Evolutionary conservation across 2,888 invertebrate species (phyloP), one percentile per base, ranked within the genome.

Genomic region (Argynnis bischoffii): DNA sequence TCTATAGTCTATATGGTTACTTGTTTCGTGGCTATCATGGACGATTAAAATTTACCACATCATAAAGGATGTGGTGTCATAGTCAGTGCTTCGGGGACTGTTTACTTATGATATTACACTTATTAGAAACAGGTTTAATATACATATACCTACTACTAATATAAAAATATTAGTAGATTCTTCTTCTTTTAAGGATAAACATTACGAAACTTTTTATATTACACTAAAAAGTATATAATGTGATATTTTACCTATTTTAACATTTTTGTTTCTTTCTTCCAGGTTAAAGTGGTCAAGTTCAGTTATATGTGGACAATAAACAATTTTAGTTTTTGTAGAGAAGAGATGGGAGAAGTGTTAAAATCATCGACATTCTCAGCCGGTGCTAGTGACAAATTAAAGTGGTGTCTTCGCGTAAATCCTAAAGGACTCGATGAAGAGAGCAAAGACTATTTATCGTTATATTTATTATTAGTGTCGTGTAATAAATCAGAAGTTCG

Each of bases 301-400:
- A 99, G 99, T 94, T 99, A 99, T 94, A 99, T 99, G 98, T 99
- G 99, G 99, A 99, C 99, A 89, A 99, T 99, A 94, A 99, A 99
- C 94, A 99, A 99, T 95, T 99, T 99, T 94, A 99, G 99, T 94
- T 99, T 99, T 94, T 99, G 99, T 94, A 97, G 99, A 81, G 99
- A 99, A 94, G 99, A 99, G 94, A 99, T 99, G 99, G 99, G 99
- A 81, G 99, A 99, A 94, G 99, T 99, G 80, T 95, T 99, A 87
- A 99, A 99, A 94, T 99, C 99, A 89, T 99, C 99, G 83, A 99
- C 99, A 81, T 99, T 99, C 94, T 99, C 99, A 77, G 99, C 99
- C 77, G 99, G 99, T 91, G 98, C 98, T 92, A 99, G 99, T 94
- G 99, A 99, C 94, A 99, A 99, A 95, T 95, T 99, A 85, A 99